Evolutionary conservation across 2,113 vertebrate species (phyloP), one percentile per base, ranked within the genome.

Genomic region (Lagenorhynchus albirostris): DNA sequence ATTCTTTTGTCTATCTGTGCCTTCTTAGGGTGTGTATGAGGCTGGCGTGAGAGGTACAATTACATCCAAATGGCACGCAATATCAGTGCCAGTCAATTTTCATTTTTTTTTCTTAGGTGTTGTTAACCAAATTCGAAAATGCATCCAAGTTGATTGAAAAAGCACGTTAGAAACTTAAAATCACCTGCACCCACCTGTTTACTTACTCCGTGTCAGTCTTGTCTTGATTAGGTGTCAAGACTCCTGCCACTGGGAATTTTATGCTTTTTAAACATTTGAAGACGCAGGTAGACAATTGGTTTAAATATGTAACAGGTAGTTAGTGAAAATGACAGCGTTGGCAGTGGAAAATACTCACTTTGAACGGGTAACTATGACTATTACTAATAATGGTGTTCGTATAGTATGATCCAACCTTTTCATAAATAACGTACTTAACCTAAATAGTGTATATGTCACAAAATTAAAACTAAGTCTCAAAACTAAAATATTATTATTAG

Each of bases 301-400:
- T 85, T 92, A 38, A 38, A 87, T 85, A 82, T 62, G 74, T 96
- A 98, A 97, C 95, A 98, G 96, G 97, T 98, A 97, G 92, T 92
- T 81, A 67, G 73, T 65, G 83, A 77, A 44, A 90, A 87, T 53
- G 44, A 44, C 55, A 73, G 36, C 11, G 5, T n/a, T 58, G 53
- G 80, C 25, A 18, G 13, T 12, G 17, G 82, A 70, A 87, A 87
- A 60, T 29, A 13, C 20, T 65, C 26, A 77, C 63, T 68, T 70
- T 13, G 62, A 83, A 4, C 55, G 26, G 76, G 25, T 92, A 71
- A 67, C 65, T 58, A n/a, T 47, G 50, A 90, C 29, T 20, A 0
- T 68, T 63, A 44, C 60, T 63, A 58, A 38, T 68, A 79, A 36
- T 44, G 58, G 33, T 88, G 63, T 96, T 60, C 58, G 33, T 20